These are phyloP conservation scores for Cygnus olor DNA, from an alignment of 2,797 vertebrate genomes.

Conservation along the genomic window DNA sequence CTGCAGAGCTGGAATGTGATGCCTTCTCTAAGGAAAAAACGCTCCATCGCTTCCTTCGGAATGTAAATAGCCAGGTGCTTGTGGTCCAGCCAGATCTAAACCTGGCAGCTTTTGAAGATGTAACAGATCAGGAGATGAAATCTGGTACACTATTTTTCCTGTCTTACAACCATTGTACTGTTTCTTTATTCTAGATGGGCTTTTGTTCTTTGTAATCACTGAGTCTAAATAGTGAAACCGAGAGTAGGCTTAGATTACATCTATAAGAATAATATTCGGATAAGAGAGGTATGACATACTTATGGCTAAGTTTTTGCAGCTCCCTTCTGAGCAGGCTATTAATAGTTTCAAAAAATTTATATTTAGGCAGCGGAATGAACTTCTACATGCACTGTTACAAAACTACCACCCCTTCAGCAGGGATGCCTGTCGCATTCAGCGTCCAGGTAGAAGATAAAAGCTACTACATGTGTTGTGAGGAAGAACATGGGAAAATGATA, in stretches of 20 bases:
- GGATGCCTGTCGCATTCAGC: constrained; percentile 61
- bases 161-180: background rate
- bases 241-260: background rate
- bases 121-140: constrained; percentile 55
- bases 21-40: background rate
- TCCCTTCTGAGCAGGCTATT: background rate
- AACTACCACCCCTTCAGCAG: background rate
- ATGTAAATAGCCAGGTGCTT: constrained; percentile 28
- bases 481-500: background rate
- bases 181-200: background rate
- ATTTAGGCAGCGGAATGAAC: constrained; percentile 58
- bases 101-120: constrained; percentile 37
- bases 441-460: background rate
- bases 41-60: constrained; percentile 37
- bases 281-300: background rate
- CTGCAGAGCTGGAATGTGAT: constrained; percentile 56
- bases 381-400: constrained; percentile 67
- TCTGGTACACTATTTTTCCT: constrained; percentile 7
- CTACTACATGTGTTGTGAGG: constrained; percentile 64
- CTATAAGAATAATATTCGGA: background rate
- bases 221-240: background rate
- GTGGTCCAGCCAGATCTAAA: constrained; percentile 28
- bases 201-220: background rate
- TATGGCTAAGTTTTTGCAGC: background rate
- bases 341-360: background rate